A percentile compares a stretch with the other conserved stretches of the same genome.
Evolutionary conservation across 2,888 invertebrate species (phyloP).

Genomic region (Ophion slaviceki): DNA sequence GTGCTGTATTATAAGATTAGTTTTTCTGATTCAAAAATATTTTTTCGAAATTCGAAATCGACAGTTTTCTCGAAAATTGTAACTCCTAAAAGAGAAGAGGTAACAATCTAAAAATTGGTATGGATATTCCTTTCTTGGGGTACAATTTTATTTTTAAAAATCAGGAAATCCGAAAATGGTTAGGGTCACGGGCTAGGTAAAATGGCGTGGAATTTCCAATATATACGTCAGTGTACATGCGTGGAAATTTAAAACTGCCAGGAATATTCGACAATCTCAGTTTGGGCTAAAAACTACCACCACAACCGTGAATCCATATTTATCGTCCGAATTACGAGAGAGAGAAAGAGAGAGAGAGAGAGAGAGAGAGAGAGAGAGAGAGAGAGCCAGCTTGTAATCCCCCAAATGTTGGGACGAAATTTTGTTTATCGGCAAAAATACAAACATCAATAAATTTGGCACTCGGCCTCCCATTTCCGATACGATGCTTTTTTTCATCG

Average conservation of each 20-base stretch:
- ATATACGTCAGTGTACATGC: neutral
- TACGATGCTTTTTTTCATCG: conserved; percentile 8
- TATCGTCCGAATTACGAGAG: conserved; percentile 59
- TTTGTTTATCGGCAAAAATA: conserved; percentile 56
- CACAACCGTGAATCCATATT: conserved; percentile 52
- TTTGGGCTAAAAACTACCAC: neutral
- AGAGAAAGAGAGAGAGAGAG: conserved; percentile 1
- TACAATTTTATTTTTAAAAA: too few species aligned
- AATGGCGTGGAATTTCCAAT: neutral
- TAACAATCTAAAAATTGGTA: too few species aligned
- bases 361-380: neutral
- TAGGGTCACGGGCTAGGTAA: too few species aligned
- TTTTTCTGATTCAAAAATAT: too few species aligned
- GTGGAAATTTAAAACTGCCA: neutral
- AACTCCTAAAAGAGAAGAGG: too few species aligned
- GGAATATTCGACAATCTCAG: conserved; percentile 31
- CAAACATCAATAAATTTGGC: conserved; percentile 58
- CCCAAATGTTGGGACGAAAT: conserved; percentile 43
- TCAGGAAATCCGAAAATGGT: too few species aligned
- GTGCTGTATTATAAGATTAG: too few species aligned
- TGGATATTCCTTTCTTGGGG: too few species aligned
- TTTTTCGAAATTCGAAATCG: too few species aligned
- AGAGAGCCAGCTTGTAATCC: conserved; percentile 19
- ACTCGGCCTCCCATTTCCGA: conserved; percentile 45
- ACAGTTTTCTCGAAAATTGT: too few species aligned